Base-by-base conservation (phyloP, 2,113 vertebrate genomes). In the Malurus alboscapulatus region DNA sequence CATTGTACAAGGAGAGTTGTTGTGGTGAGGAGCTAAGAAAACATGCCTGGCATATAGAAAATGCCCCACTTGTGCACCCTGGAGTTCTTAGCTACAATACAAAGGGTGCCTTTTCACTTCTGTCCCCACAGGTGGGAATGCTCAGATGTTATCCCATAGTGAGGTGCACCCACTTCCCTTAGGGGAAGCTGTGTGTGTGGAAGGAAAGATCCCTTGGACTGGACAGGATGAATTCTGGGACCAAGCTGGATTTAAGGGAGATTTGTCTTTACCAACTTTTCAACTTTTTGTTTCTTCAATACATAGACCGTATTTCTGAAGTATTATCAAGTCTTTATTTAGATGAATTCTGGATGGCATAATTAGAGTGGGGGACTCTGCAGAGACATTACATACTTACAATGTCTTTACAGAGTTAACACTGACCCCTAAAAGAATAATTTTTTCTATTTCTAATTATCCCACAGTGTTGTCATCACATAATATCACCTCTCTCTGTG, bases 391-490 rank as follows among this genome's bases (percentile, higher is more conserved):
- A 75, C 59, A 76, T 62, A 66, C 54, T 69, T 78, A n/a, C 19
- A 72, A 40, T 36, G 6, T 66, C 45, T 84, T 80, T 40, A 67
- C 5, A 14, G 85, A 66, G 71, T 85, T 75, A 91, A 55, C 63
- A 45, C 9, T 55, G 48, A 73, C n/a, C 47, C 71, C 32, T 92
- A 22, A 88, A 89, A 63, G 18, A 89, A 87, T 29, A 45, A 7
- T 45, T 73, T 75, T 91, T 86, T 32, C 51, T 68, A 71, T 72
- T 88, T 92, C 34, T 79, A 48, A 44, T 85, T 87, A 82, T 73
- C n/a, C 61, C 42, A n/a, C 9, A n/a, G 26, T 69, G 24, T 91
- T 95, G 38, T 50, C 51, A 55, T 91, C 80, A 50, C 58, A 26
- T 55, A 84, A 40, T 59, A 89, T 73, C 59, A 90, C 54, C 63